Conservation (phyloP, 2,888 invertebrate species). For the Ectemnius cavifrons region DNA sequence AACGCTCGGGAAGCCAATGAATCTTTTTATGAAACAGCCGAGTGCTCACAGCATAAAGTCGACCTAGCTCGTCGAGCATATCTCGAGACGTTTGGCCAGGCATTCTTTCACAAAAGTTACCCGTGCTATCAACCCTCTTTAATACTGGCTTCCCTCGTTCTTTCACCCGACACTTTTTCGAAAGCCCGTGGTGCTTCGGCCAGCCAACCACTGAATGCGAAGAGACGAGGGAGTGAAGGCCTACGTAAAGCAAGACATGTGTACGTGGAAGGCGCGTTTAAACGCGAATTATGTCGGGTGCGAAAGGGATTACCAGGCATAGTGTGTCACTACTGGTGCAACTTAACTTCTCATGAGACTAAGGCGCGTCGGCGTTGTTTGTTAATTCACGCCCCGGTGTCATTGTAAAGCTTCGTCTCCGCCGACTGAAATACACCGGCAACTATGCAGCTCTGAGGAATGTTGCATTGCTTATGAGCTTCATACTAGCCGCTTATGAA, state of each 20-base stretch:
- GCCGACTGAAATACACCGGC: constrained; percentile 48
- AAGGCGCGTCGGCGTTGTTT: constrained; percentile 53
- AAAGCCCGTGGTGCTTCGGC: too few relatives aligned
- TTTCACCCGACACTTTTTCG: too few relatives aligned
- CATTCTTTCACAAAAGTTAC: too few relatives aligned
- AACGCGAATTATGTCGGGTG: constrained; percentile 60
- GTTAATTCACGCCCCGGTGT: constrained; percentile 60
- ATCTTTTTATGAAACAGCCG: too few relatives aligned
- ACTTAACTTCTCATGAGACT: constrained; percentile 59
- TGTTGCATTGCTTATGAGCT: constrained; percentile 56
- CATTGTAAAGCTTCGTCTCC: constrained; percentile 61
- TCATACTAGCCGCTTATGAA: constrained; percentile 55
- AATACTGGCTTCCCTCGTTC: too few relatives aligned
- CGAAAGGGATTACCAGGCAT: constrained; percentile 49
- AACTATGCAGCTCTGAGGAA: constrained; percentile 30
- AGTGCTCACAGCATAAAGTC: too few relatives aligned
- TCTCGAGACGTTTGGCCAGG: too few relatives aligned
- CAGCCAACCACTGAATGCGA: constrained; percentile 4
- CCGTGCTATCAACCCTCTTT: too few relatives aligned
- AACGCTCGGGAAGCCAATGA: too few relatives aligned
- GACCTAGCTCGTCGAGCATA: too few relatives aligned
- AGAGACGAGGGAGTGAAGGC: constrained; percentile 14
- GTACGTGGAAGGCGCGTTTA: constrained; percentile 39
- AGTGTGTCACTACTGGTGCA: constrained; percentile 45
- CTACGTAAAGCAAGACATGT: constrained; percentile 22